Conservation (phyloP, 2,797 vertebrate species). For the Sarcoramphus papa region DNA sequence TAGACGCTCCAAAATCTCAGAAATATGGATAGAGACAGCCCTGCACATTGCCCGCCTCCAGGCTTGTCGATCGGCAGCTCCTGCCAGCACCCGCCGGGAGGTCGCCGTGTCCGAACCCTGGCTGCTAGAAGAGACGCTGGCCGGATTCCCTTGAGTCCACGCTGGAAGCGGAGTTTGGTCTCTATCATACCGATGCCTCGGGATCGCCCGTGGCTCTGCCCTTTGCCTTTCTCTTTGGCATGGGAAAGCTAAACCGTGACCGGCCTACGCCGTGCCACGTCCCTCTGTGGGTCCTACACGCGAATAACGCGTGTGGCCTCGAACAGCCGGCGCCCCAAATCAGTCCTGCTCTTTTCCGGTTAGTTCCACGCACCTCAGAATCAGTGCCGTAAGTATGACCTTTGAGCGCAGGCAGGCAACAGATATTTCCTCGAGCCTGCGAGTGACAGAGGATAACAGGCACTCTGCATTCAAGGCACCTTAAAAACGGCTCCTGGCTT, state of each 20-base stretch:
- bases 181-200: not conserved
- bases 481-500: not conserved
- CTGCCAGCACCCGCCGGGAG: not conserved
- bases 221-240: not conserved
- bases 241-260: not conserved
- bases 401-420: not conserved
- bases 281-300: not conserved
- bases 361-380: not conserved
- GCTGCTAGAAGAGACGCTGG: not conserved
- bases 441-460: not conserved
- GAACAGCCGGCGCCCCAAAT: not conserved
- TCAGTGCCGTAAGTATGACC: not conserved
- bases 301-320: not conserved
- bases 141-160: rapidly evolving
- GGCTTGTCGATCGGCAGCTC: not conserved
- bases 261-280: not conserved
- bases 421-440: not conserved
- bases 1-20: not conserved
- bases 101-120: not conserved
- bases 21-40: not conserved
- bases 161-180: not conserved
- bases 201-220: not conserved
- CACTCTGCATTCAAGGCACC: not conserved
- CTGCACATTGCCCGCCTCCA: not conserved
- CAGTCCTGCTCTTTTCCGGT: not conserved